Evolutionary conservation across 1,140 invertebrate species (phyloP).

Genomic region (Ctenoplectra terminalis): DNA sequence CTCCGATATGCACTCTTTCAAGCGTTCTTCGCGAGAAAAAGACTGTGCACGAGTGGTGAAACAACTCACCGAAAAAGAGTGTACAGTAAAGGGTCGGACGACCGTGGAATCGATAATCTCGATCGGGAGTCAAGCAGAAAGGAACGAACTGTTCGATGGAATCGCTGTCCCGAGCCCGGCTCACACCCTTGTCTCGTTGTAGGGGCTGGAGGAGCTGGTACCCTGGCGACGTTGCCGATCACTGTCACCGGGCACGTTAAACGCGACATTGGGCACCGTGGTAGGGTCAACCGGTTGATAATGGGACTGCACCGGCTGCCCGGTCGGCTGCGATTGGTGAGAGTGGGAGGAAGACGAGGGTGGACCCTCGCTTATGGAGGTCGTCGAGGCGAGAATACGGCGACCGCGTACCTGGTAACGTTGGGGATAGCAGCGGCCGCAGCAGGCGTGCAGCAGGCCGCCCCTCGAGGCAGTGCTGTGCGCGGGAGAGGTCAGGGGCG

Average conservation of each 20-base stretch:
- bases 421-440: slow-evolving; percentile 93
- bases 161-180: slow-evolving; percentile 44
- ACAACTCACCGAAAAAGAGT: neutral
- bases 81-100: neutral
- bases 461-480: slow-evolving; percentile 90
- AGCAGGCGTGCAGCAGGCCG: slow-evolving; percentile 91
- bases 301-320: slow-evolving; percentile 53
- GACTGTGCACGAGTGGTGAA: neutral
- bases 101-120: neutral
- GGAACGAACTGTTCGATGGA: neutral
- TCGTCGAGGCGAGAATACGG: slow-evolving; percentile 80
- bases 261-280: slow-evolving; percentile 80
- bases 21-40: neutral
- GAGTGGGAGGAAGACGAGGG: slow-evolving; percentile 78
- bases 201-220: slow-evolving; percentile 73
- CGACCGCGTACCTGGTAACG: slow-evolving; percentile 91
- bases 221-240: slow-evolving; percentile 66
- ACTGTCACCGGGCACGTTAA: slow-evolving; percentile 78
- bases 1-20: neutral
- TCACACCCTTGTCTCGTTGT: slow-evolving; percentile 82
- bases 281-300: slow-evolving; percentile 71
- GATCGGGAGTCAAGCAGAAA: neutral
- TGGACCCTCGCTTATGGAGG: slow-evolving; percentile 81
- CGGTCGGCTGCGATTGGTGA: slow-evolving; percentile 76
- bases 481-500: slow-evolving; percentile 92